Evolutionary conservation across 1,140 invertebrate genomes (phyloP).

Genomic region (Lerema accius): DNA sequence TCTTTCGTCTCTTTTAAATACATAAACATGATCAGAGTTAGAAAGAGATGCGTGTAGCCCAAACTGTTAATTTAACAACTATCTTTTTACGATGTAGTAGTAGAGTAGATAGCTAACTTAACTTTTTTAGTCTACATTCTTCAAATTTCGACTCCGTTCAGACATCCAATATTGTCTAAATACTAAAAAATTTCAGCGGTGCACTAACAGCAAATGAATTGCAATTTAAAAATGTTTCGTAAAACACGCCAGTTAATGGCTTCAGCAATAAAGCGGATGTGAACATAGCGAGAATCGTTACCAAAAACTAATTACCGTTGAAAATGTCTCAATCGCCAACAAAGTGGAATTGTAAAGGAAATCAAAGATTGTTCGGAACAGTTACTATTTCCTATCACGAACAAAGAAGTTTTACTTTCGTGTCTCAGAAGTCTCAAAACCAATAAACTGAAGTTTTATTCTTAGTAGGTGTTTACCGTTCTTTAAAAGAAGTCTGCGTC

Average conservation of each 20-base stretch:
- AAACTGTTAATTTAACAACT: no score
- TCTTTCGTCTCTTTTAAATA: no score
- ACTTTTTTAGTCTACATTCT: no score
- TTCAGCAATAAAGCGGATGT: conserved; percentile 23
- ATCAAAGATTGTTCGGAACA: conserved; percentile 13
- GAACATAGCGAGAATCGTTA: conserved; percentile 1
- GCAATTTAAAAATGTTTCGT: conserved; percentile 26
- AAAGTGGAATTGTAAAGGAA: conserved; percentile 25
- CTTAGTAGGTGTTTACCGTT: background rate
- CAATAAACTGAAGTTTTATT: background rate
- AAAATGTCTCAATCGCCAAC: conserved; percentile 29
- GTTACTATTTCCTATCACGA: conserved; percentile 25
- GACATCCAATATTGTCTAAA: background rate
- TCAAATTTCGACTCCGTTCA: background rate
- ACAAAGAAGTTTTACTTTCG: background rate
- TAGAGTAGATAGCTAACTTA: no score
- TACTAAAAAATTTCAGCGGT: background rate
- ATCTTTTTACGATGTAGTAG: no score
- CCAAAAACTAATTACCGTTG: conserved; percentile 29
- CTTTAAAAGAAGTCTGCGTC: background rate
- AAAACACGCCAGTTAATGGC: conserved; percentile 22
- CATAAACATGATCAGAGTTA: no score
- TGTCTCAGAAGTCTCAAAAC: background rate
- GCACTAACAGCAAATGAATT: conserved; percentile 6
- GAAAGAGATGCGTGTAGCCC: no score